Evolutionary conservation across 2,797 vertebrate genomes (phyloP).

Genomic region (Pogonophryne albipinna): DNA sequence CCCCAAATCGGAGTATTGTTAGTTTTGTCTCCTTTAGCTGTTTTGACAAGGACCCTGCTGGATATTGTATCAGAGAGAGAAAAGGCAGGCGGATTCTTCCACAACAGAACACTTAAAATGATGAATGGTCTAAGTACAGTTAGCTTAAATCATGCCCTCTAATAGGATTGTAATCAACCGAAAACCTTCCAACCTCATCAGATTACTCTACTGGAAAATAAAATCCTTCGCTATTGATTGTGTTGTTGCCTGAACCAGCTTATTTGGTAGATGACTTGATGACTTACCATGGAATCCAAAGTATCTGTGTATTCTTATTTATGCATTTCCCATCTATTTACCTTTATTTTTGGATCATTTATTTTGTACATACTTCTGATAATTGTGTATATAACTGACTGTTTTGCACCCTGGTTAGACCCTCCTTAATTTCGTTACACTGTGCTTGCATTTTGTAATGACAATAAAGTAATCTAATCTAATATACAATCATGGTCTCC

Average conservation of each 20-base stretch:
- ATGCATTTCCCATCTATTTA: no score
- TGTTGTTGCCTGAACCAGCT: constrained; percentile 18
- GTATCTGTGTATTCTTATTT: no score
- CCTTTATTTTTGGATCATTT: no score
- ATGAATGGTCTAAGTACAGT: constrained; percentile 54
- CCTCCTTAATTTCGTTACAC: no score
- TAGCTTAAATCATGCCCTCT: constrained; percentile 68
- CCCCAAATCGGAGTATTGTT: neutral
- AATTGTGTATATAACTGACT: no score
- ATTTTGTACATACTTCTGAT: no score
- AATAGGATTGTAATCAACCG: constrained; percentile 70
- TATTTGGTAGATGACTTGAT: neutral
- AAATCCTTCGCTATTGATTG: constrained; percentile 11
- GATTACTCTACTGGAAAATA: constrained; percentile 51
- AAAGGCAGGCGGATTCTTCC: constrained; percentile 14
- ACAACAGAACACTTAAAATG: constrained; percentile 66
- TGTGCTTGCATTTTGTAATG: no score
- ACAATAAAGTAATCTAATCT: no score
- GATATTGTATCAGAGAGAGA: constrained; percentile 17
- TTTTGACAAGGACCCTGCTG: constrained; percentile 26
- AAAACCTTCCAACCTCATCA: constrained; percentile 65
- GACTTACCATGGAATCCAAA: neutral
- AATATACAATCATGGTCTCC: neutral
- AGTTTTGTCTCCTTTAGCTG: neutral
- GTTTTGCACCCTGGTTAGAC: no score